Base-by-base conservation (phyloP, 2,797 vertebrate species). In the Aulostomus chinensis region DNA sequence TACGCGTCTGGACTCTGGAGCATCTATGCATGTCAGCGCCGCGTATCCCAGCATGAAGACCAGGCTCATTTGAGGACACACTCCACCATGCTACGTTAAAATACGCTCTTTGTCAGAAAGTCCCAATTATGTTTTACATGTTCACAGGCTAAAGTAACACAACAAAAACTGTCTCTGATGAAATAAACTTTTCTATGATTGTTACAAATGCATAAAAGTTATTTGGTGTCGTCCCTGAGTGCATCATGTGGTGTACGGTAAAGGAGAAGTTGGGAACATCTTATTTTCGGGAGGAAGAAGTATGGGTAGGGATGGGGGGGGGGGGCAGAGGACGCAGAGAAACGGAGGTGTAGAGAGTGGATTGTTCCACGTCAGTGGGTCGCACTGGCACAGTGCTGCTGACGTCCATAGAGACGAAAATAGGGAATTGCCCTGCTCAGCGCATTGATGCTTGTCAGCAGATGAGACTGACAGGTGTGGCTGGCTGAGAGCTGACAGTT, bases 391-490 rank as follows among this genome's bases (percentile, higher is more conserved):
- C 70, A 24, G 29, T 5, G 68, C 72, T 75, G 68, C 84, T 85
- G 82, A 85, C 76, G 75, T 85, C 81, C 62, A 64, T 29, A 2
- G 65, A 69, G 82, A 80, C 76, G 46, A 51, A 83, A 84, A 86
- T 77, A 87, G 79, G 65, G 77, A 81, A 54, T 34, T 18, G 76
- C 38, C 67, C 75, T 66, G 62, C 49, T 67, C n/a, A 5, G 59
- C 2, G 28, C 30, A 5, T 26, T 58, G 73, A 80, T 55, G 72
- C 72, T 85, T 46, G 48, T 77, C 71, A 73, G 70, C 45, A 59
- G 61, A 54, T 14, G 47, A 53, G 73, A 73, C 41, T 81, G 86
- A 77, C 83, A 79, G 80, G 47, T 76, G 73, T 52, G 68, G 35
- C 38, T 53, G 53, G 8, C 57, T 59, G 54, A 39, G 71, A 59